These are phyloP conservation scores for Chondrosia reniformis DNA, from an alignment of 37 sponge, comb jelly and placozoan genomes.

Conservation along the genomic window DNA sequence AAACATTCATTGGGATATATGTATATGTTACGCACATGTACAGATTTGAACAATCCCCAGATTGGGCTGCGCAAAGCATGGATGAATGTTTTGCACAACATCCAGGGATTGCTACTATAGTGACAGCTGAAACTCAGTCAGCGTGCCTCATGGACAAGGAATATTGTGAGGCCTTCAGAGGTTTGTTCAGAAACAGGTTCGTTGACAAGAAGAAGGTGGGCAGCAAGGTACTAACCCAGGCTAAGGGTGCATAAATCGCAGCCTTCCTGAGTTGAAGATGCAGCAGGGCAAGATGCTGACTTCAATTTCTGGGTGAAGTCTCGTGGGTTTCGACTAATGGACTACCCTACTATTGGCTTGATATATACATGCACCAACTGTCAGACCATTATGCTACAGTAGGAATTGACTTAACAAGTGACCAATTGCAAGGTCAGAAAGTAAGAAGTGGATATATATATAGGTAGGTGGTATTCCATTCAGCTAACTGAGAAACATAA, in stretches of 20 bases:
- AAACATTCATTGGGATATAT: too few species aligned
- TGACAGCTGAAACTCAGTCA: neutral
- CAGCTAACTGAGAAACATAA: too few species aligned
- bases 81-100: neutral
- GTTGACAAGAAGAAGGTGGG: slow-evolving; percentile 3
- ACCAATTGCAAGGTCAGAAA: too few species aligned
- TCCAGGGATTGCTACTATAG: neutral
- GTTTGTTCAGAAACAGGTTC: neutral
- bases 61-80: slow-evolving; percentile 2
- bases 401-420: too few species aligned
- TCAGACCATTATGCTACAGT: too few species aligned
- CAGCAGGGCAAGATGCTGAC: slow-evolving; percentile 1
- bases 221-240: neutral
- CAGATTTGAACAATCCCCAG: neutral
- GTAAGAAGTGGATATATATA: too few species aligned
- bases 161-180: neutral
- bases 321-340: neutral
- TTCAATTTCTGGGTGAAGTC: slow-evolving; percentile 12
- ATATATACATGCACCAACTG: too few species aligned
- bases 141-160: neutral
- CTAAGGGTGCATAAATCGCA: neutral
- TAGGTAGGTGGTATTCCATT: too few species aligned
- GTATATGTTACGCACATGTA: neutral
- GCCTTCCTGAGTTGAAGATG: neutral
- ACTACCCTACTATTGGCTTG: slow-evolving; percentile 5